phyloP scores from a whole-genome alignment of 2,113 vertebrate species.

The Menura novaehollandiae region DNA sequence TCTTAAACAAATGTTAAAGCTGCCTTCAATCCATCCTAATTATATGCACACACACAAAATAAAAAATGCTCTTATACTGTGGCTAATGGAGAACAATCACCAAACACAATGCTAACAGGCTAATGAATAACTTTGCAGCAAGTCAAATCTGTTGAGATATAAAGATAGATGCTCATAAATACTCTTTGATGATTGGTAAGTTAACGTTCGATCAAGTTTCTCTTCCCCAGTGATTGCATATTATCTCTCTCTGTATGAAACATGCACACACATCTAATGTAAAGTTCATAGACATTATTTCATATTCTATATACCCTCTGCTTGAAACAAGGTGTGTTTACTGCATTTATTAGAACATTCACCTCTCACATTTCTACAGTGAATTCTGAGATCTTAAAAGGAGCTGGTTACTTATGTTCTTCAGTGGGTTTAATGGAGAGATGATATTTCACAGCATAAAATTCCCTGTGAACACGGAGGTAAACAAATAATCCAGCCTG shows the following conservation, averaged over 20 bases:
- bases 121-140: conserved; percentile 30
- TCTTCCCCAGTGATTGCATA: background rate
- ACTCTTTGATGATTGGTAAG: conserved; percentile 6
- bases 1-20: background rate
- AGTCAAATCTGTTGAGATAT: background rate
- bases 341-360: background rate
- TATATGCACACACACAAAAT: background rate
- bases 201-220: conserved; percentile 1
- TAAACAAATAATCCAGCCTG: conserved; percentile 4
- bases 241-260: background rate
- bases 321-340: background rate
- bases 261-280: background rate
- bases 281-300: background rate
- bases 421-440: background rate
- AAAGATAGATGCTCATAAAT: conserved; percentile 21
- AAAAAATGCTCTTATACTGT: background rate
- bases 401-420: background rate
- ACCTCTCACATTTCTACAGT: background rate
- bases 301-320: background rate
- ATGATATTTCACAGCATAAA: background rate
- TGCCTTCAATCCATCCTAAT: background rate
- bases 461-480: background rate
- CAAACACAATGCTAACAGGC: background rate
- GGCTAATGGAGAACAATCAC: conserved; percentile 16
- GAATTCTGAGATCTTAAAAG: background rate